These are phyloP conservation scores for Cataglyphis albicans DNA, from an alignment of 2,888 invertebrate species.

Conservation along the genomic window DNA sequence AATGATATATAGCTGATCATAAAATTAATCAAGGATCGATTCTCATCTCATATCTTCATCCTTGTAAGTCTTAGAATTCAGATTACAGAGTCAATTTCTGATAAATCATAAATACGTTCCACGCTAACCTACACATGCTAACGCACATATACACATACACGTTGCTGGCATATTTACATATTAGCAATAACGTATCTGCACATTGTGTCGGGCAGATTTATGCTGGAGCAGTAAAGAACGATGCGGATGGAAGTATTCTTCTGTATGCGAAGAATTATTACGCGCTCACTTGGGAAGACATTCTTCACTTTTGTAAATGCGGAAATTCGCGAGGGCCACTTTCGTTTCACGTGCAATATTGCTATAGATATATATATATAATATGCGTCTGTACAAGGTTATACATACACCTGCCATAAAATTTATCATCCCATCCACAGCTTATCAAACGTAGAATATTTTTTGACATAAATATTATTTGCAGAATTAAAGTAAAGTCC, in stretches of 20 bases:
- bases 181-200: constrained; percentile 35
- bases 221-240: constrained; percentile 23
- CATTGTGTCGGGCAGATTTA: constrained; percentile 40
- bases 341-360: constrained; percentile 30
- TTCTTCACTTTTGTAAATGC: constrained; percentile 56
- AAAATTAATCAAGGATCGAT: neutral
- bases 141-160: neutral
- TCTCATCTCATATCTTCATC: neutral
- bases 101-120: neutral
- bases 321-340: constrained; percentile 38
- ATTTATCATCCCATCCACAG: constrained; percentile 20
- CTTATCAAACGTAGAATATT: constrained; percentile 25
- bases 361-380: constrained; percentile 11
- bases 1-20: neutral
- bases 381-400: neutral
- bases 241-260: constrained; percentile 47
- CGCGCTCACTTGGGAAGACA: constrained; percentile 45
- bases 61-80: neutral
- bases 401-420: neutral
- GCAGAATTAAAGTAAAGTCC: neutral
- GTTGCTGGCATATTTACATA: constrained; percentile 16
- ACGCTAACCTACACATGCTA: too few relatives aligned
- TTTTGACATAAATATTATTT: neutral
- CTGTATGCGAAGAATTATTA: constrained; percentile 45
- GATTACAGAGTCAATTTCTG: neutral